A percentile compares a stretch with the other conserved stretches of the same genome.
These are phyloP conservation scores for Hypomecis atomaria DNA, from an alignment of 2,888 invertebrate species.

Conservation along the genomic window DNA sequence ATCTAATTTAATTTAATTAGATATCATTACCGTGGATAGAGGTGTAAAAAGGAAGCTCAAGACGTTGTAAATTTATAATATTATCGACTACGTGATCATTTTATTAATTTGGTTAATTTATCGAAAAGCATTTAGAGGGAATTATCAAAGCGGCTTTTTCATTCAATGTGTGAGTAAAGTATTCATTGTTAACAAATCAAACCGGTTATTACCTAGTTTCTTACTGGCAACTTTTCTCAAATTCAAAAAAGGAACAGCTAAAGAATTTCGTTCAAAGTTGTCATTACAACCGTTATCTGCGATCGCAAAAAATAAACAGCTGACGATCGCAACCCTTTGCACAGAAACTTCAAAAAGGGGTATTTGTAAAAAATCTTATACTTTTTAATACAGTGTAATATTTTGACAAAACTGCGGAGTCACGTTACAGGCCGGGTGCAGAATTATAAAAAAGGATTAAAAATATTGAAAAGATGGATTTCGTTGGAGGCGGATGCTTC, in stretches of 20 bases:
- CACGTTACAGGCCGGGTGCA: slow-evolving; percentile 48
- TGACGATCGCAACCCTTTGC: slow-evolving; percentile 56
- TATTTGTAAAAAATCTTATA: slow-evolving; percentile 62
- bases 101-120: too few relatives aligned
- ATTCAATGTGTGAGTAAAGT: too few relatives aligned
- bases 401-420: slow-evolving; percentile 76
- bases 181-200: background rate
- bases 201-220: background rate
- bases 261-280: slow-evolving; percentile 42
- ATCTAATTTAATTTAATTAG: too few relatives aligned
- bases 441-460: slow-evolving; percentile 46
- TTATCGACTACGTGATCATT: too few relatives aligned
- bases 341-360: slow-evolving; percentile 58
- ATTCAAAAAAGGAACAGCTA: slow-evolving; percentile 32
- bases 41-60: too few relatives aligned
- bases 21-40: too few relatives aligned
- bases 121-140: too few relatives aligned
- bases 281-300: slow-evolving; percentile 64
- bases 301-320: slow-evolving; percentile 63
- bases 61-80: too few relatives aligned
- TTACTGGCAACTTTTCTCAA: background rate
- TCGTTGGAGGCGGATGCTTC: slow-evolving; percentile 5
- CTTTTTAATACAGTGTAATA: slow-evolving; percentile 65
- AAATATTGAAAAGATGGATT: slow-evolving; percentile 12
- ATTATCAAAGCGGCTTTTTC: too few relatives aligned